Percentiles rank a stretch among this genome's conserved stretches.
These are phyloP conservation scores for Chrysogorgia sp. DNA, from an alignment of 92 coral and sea anemone species.

Conservation along the genomic window DNA sequence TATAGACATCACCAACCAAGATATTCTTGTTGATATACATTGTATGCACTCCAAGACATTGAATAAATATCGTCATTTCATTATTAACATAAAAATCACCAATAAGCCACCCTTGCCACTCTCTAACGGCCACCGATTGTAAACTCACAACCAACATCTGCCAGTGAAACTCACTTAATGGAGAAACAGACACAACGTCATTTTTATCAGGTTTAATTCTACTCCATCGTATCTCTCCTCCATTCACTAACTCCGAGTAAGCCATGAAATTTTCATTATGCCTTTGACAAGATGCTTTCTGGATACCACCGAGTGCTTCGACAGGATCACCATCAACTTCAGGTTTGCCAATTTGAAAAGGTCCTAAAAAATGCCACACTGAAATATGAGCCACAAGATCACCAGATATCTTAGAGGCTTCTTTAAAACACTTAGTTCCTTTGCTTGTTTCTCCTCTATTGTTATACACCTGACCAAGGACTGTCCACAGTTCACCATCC, in stretches of 20 bases:
- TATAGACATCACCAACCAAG: conserved; percentile 82
- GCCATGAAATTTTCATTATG: conserved; percentile 64
- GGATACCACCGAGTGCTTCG: conserved; percentile 89
- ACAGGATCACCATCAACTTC: conserved; percentile 98
- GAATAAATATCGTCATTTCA: conserved; percentile 69
- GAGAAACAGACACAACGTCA: conserved; percentile 56
- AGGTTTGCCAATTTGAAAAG: conserved; percentile 85
- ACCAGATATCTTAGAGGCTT: conserved; percentile 69
- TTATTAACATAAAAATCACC: conserved; percentile 87
- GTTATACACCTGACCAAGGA: conserved; percentile 75
- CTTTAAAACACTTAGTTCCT: conserved; percentile 83
- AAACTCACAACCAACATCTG: conserved; percentile 72
- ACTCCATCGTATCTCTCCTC: conserved; percentile 76
- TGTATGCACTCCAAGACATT: conserved; percentile 78
- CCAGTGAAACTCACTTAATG: conserved; percentile 65
- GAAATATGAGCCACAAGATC: conserved; percentile 69
- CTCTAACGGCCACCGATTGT: conserved; percentile 81
- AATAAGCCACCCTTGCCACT: conserved; percentile 95
- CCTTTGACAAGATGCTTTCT: conserved; percentile 66
- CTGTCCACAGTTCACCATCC: conserved; percentile 71
- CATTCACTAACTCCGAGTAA: conserved; percentile 77
- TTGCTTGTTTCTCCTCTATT: conserved; percentile 58
- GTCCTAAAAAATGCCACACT: conserved; percentile 92
- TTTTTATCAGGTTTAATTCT: conserved; percentile 49
- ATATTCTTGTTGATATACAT: conserved; percentile 73